Conservation (phyloP, 2,113 vertebrate species). For the Gavia stellata region DNA sequence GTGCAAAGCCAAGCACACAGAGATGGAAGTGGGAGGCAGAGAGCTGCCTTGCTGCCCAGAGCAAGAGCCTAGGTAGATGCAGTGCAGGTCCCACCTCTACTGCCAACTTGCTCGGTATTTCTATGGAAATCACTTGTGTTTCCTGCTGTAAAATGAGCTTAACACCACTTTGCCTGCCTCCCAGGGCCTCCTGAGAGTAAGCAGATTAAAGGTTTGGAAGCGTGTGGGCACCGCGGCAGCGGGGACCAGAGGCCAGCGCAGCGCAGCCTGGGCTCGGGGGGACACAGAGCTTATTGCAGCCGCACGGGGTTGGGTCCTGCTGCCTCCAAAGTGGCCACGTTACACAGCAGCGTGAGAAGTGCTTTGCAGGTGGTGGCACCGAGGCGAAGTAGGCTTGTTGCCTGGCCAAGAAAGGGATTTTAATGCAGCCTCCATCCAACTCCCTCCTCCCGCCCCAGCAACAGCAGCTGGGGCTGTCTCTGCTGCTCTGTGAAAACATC, state of each 20-base stretch:
- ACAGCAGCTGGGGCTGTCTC: background rate
- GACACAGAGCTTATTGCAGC: background rate
- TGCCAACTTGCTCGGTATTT: background rate
- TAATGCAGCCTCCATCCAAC: background rate
- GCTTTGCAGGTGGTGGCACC: background rate
- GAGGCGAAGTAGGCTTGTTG: background rate
- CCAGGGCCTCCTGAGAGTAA: conserved; percentile 15
- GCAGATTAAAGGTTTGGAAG: conserved; percentile 42
- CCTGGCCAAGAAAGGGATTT: background rate
- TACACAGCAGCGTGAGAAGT: background rate
- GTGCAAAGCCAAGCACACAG: background rate
- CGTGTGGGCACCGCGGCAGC: rapidly evolving
- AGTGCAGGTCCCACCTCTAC: background rate
- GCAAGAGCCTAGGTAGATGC: background rate
- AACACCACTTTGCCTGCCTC: conserved; percentile 11
- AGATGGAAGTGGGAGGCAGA: background rate
- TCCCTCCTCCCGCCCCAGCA: background rate
- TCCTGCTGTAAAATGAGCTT: conserved; percentile 37
- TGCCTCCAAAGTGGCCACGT: background rate
- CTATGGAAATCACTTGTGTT: background rate
- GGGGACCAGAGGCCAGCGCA: background rate
- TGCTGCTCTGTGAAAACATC: background rate
- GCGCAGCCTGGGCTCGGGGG: rapidly evolving
- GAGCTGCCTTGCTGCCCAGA: background rate
- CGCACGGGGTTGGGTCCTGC: background rate